Evolutionary conservation across 2,888 invertebrate species (phyloP), one percentile per base, ranked within the genome.

Genomic region (Entomobrya proxima): DNA sequence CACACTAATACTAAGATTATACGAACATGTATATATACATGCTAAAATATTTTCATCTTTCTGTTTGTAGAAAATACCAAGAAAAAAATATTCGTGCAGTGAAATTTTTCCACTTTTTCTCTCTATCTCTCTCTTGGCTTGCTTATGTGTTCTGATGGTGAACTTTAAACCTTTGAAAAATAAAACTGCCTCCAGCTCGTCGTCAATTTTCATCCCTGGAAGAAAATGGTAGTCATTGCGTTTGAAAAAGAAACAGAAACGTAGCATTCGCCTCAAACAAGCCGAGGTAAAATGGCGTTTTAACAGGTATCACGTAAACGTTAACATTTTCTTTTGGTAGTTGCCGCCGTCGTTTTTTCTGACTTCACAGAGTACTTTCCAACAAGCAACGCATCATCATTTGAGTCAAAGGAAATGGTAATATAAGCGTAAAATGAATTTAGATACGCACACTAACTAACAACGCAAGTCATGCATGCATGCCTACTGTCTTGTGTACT

Each of bases 401-500:
- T 72, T 6, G 47, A 72, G 72, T 72, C 44, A 72, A 72, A 18
- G 72, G 11, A 47, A 72, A 72, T 72, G 47, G 32, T 72, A 72
- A 44, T 82, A 82, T 75, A 75, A 82, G 75, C 75, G 77, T 52
- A 83, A 77, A 83, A 83, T 83, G 83, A 83, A 69, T 83, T 83
- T 83, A 40, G 75, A 83, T 67, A 81, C 47, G 44, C 81, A 69
- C 50, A 58, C 69, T 40, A 75, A 75, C 75, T 55, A 75, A 75
- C 75, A 75, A 55, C 75, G 75, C 52, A 55, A 75, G 52, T 55
- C 75, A 75, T 75, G 37, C 55, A 75, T 37, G 55, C 30, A 37
- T 35, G 40, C 40, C 18, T 15, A 1, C 15, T 15, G 7, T 40
- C 15, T 15, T 40, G 9, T 40, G n/a, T n/a, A 1, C 5, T 15